Conservation (phyloP, 2,888 invertebrate species). For the Matsumyia berberina region DNA sequence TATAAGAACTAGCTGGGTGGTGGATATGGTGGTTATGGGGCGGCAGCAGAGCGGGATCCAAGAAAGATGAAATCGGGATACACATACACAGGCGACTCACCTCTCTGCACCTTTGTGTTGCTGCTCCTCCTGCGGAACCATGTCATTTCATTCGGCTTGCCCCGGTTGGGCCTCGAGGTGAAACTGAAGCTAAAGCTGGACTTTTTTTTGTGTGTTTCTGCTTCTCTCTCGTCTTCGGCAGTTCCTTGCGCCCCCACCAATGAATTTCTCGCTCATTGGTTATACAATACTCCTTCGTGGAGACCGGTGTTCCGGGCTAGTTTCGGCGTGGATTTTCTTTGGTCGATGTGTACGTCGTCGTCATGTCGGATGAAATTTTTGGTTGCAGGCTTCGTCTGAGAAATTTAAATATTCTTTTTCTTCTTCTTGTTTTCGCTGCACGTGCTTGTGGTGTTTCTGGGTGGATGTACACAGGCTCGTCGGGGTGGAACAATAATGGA, state of each 20-base stretch:
- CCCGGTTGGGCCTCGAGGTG: slow-evolving; percentile 70
- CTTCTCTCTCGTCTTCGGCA: background rate
- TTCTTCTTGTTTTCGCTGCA: background rate
- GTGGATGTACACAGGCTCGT: background rate
- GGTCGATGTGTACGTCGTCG: slow-evolving; percentile 1
- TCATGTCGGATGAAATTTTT: slow-evolving; percentile 14
- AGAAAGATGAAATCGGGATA: slow-evolving; percentile 64
- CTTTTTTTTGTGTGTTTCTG: slow-evolving; percentile 34
- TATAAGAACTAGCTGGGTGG: slow-evolving; percentile 79
- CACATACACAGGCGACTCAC: slow-evolving; percentile 61
- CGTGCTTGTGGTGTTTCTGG: background rate
- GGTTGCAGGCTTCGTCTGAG: slow-evolving; percentile 28
- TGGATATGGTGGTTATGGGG: slow-evolving; percentile 40
- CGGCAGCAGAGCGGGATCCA: slow-evolving; percentile 49
- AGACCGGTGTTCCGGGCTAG: slow-evolving; percentile 47
- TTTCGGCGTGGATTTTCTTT: slow-evolving; percentile 38
- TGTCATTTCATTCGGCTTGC: slow-evolving; percentile 71
- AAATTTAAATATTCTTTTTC: slow-evolving; percentile 37
- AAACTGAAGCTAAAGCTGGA: slow-evolving; percentile 69
- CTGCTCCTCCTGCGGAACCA: slow-evolving; percentile 57
- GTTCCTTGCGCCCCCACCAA: slow-evolving; percentile 23
- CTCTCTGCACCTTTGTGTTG: slow-evolving; percentile 64
- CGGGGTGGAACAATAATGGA: slow-evolving; percentile 2
- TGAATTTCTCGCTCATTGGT: slow-evolving; percentile 44
- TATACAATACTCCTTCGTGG: slow-evolving; percentile 42